Evolutionary conservation across 2,797 vertebrate species (phyloP).

Genomic region (Lepilemur septentrionalis): DNA sequence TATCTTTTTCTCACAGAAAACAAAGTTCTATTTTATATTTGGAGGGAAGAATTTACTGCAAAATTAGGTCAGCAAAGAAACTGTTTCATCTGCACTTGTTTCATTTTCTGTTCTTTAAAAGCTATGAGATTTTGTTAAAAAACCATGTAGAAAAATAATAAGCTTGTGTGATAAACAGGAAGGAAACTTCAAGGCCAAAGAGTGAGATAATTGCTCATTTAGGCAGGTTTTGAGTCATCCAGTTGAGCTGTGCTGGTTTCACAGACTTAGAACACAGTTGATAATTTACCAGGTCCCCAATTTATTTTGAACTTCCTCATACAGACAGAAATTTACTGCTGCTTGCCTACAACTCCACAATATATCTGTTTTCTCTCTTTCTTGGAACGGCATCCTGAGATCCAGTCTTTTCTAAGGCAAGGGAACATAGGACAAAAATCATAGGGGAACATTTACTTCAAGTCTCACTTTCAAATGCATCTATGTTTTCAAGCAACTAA

Average conservation of each 20-base stretch:
- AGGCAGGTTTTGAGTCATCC: constrained; percentile 54
- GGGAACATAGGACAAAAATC: not conserved
- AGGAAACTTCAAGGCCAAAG: constrained; percentile 50
- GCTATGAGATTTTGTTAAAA: constrained; percentile 31
- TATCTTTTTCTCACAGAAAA: constrained; percentile 56
- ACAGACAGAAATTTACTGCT: constrained; percentile 41
- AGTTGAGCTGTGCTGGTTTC: constrained; percentile 39
- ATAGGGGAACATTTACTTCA: constrained; percentile 23
- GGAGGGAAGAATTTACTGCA: constrained; percentile 28
- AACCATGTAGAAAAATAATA: constrained; percentile 46
- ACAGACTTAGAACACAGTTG: constrained; percentile 41
- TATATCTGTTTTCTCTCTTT: not conserved
- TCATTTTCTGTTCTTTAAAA: constrained; percentile 48
- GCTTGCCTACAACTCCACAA: constrained; percentile 5
- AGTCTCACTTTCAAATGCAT: constrained; percentile 35
- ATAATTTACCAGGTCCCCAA: constrained; percentile 49
- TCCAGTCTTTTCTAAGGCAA: constrained; percentile 11
- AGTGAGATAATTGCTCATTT: constrained; percentile 47
- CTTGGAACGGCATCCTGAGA: not conserved
- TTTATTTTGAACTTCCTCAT: constrained; percentile 60
- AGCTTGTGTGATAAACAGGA: constrained; percentile 60
- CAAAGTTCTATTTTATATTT: constrained; percentile 45
- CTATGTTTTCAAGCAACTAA: constrained; percentile 38
- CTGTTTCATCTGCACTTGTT: constrained; percentile 32
- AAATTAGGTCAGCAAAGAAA: constrained; percentile 53